Conservation (phyloP, 2,113 vertebrate genomes). For the Cyprinodon tularosa region DNA sequence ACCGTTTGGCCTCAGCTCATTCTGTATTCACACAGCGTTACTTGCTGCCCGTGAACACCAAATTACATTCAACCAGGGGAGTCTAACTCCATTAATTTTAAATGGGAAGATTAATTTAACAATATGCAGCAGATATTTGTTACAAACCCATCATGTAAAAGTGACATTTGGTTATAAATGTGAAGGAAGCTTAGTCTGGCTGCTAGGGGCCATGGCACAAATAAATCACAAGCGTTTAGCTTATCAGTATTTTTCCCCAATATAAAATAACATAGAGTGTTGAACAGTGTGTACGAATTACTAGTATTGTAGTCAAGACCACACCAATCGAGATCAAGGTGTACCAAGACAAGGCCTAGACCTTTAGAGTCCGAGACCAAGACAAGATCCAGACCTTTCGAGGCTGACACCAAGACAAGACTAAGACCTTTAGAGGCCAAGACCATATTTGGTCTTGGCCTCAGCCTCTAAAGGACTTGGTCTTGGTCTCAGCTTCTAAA, state of each 20-base stretch:
- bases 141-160: slow-evolving; percentile 99
- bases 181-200: slow-evolving; percentile 87
- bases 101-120: slow-evolving; percentile 99
- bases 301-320: not conserved
- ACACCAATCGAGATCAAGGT: too few relatives aligned
- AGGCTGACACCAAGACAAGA: too few relatives aligned
- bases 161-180: slow-evolving; percentile 97
- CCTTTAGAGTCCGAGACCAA: too few relatives aligned
- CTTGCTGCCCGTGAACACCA: slow-evolving; percentile 93
- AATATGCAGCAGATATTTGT: slow-evolving; percentile 99
- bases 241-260: slow-evolving; percentile 89
- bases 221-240: slow-evolving; percentile 95
- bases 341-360: too few relatives aligned
- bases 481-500: too few relatives aligned
- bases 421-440: too few relatives aligned
- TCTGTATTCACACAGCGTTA: slow-evolving; percentile 88
- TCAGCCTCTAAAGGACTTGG: too few relatives aligned
- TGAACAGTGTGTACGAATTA: not conserved
- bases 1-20: slow-evolving; percentile 92
- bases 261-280: slow-evolving; percentile 37
- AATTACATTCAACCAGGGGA: slow-evolving; percentile 99
- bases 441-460: too few relatives aligned
- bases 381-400: too few relatives aligned
- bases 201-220: slow-evolving; percentile 81
- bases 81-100: slow-evolving; percentile 99